Base-by-base conservation (phyloP, 2,113 vertebrate genomes). In the Benitochromis conjunctus region DNA sequence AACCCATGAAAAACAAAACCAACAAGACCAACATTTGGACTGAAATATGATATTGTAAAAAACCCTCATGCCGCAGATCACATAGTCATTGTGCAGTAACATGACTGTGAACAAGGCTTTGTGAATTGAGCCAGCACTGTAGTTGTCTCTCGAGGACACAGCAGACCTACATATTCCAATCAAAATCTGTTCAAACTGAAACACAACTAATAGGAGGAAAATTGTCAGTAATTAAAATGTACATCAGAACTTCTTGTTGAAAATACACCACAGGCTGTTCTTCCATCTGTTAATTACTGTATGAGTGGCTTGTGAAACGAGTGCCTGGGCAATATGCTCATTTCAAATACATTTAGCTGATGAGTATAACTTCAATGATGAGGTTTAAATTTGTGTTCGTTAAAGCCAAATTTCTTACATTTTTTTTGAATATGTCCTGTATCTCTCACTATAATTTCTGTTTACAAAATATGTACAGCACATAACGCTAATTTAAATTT, bases 281-380 rank as follows among this genome's bases (percentile, higher is more conserved):
- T 85, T 83, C 90, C 94, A 92, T 94, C 93, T 94, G 94, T 87
- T 95, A 91, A 92, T 94, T 94, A 92, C 89, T 89, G 76, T 82
- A 46, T 5, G 79, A 92, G 87, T 86, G 86, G 66, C 69, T 94
- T 77, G 69, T 93, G 91, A 87, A 90, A 87, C 79, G 86, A 92
- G 64, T 57, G 85, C 56, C 76, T 86, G 55, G 21, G 77, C 58
- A 64, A 84, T 86, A 51, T 69, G 56, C 78, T 92, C 46, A 83
- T 90, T 91, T 86, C 55, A 86, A 38, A 91, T 83, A 41, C 79
- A 91, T 92, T 85, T 69, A 56, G 77, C 69, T 86, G 88, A 90
- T 82, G 83, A 93, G 36, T 82, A 36, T 76, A 79, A 87, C 77
- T 86, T 80, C 54, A 80, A 9, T 88, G 80, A 91, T 82, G 48